These are phyloP conservation scores for Drosophila ironensis DNA, from an alignment of 1,140 invertebrate species.

Conservation along the genomic window DNA sequence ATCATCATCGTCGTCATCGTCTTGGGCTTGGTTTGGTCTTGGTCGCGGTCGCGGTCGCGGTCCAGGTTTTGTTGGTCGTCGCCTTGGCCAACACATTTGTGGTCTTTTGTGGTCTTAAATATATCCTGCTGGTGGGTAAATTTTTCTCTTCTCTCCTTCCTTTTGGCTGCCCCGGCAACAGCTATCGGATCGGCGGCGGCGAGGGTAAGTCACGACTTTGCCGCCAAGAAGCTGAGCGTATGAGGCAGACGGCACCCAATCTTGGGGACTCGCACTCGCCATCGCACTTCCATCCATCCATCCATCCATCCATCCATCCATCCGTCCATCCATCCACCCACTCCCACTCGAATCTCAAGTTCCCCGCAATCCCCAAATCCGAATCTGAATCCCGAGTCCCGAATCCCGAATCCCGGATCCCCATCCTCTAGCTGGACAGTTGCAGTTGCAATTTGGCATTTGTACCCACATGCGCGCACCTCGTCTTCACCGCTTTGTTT, in stretches of 20 bases:
- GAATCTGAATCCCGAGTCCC: background rate
- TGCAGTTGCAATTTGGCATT: conserved; percentile 47
- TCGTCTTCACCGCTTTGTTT: background rate
- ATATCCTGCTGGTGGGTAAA: conserved; percentile 81
- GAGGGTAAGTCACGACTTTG: conserved; percentile 74
- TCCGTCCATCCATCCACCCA: background rate
- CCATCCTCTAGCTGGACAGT: background rate
- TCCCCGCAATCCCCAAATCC: background rate
- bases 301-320: conserved; percentile 6
- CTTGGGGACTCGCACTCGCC: background rate
- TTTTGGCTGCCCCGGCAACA: conserved; percentile 7
- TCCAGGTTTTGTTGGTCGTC: too few relatives aligned
- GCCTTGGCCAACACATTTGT: conserved; percentile 53
- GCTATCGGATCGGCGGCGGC: conserved; percentile 76
- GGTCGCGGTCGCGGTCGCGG: background rate
- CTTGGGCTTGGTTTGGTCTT: too few relatives aligned
- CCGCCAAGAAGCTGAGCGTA: conserved; percentile 32
- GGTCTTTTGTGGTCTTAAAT: conserved; percentile 76
- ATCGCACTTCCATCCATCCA: conserved; percentile 1
- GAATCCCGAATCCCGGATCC: background rate
- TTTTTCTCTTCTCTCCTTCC: conserved; percentile 47
- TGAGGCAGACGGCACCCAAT: too few relatives aligned
- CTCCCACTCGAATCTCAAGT: background rate
- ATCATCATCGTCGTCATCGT: conserved; percentile 17
- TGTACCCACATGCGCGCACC: conserved; percentile 10